A percentile compares a stretch with the other conserved stretches of the same genome.
These are phyloP conservation scores for Ploceus nigricollis DNA, from an alignment of 2,113 vertebrate genomes.

Conservation along the genomic window DNA sequence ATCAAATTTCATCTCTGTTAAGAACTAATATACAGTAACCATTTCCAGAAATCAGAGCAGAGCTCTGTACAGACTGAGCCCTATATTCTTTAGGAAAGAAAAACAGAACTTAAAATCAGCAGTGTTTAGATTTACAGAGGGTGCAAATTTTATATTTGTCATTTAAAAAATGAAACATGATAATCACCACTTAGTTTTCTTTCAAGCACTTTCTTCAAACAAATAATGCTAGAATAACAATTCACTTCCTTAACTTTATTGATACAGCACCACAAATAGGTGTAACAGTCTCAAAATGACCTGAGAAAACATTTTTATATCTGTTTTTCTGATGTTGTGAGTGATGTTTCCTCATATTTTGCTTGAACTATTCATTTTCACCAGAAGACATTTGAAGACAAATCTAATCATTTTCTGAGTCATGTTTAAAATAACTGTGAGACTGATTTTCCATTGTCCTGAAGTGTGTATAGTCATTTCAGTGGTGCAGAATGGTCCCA, in stretches of 20 bases:
- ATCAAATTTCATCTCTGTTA: not conserved
- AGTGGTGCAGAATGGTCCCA: not conserved
- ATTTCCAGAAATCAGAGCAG: not conserved
- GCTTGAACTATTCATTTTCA: not conserved
- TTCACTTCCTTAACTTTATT: not conserved
- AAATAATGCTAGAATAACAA: not conserved
- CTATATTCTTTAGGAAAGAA: not conserved
- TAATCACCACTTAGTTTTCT: not conserved
- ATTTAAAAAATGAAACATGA: not conserved
- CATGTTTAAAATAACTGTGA: constrained; percentile 5
- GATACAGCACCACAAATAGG: not conserved
- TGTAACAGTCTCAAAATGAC: not conserved
- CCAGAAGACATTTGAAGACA: not conserved
- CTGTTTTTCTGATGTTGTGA: not conserved
- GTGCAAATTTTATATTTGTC: not conserved
- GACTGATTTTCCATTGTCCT: constrained; percentile 32
- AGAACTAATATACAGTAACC: not conserved
- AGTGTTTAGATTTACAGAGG: not conserved
- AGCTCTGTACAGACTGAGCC: not conserved
- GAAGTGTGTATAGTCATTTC: not conserved
- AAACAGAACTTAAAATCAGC: not conserved
- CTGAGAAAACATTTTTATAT: not conserved
- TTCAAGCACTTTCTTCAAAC: not conserved
- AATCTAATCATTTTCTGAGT: constrained; percentile 3
- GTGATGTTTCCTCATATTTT: not conserved